phyloP scores from a whole-genome alignment of 2,797 vertebrate species.

The Lophura swinhoii region DNA sequence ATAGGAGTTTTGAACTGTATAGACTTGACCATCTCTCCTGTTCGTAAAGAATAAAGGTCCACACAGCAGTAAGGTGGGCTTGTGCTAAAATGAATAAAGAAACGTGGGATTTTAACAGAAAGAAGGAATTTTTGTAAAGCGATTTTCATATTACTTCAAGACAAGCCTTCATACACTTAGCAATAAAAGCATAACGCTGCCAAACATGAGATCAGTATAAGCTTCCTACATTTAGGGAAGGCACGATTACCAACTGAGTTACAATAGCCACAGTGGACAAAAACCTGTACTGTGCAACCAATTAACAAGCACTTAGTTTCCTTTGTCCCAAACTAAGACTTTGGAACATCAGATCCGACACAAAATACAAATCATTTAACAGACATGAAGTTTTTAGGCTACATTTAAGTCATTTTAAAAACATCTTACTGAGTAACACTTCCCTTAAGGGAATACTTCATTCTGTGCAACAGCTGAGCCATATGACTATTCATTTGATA shows the following conservation, averaged over 20 bases:
- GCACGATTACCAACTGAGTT: neutral
- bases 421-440: neutral
- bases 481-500: neutral
- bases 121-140: neutral
- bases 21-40: constrained; percentile 97
- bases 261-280: fast-evolving
- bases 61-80: constrained; percentile 95
- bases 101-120: neutral
- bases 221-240: neutral
- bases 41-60: constrained; percentile 93
- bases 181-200: neutral
- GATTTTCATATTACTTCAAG: neutral
- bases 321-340: neutral
- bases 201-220: neutral
- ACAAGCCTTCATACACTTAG: neutral
- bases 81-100: constrained; percentile 79
- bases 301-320: neutral
- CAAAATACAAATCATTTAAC: neutral
- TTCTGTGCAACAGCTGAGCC: neutral
- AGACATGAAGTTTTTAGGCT: neutral
- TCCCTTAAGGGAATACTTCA: neutral
- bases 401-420: neutral
- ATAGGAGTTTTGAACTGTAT: constrained; percentile 99
- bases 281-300: neutral
- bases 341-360: neutral